Percentiles rank a stretch among this genome's conserved stretches.
Conservation (phyloP, 2,797 vertebrate genomes). For the Spatula versicolor region DNA sequence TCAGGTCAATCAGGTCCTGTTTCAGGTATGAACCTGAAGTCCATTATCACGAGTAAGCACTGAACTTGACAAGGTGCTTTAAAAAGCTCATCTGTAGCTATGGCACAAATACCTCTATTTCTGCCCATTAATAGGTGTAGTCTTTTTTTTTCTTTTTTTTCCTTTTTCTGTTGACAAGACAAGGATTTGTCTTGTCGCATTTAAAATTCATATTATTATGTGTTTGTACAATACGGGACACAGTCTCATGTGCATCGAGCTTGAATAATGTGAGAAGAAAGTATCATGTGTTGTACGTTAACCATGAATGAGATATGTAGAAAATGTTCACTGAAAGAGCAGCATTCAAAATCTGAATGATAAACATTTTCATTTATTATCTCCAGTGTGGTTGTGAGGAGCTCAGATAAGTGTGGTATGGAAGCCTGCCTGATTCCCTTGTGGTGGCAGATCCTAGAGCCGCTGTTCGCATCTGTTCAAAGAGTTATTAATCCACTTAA, state of each 20-base stretch:
- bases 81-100: not conserved
- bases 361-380: not conserved
- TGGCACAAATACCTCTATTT: not conserved
- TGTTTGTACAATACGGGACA: not conserved
- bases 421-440: not conserved
- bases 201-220: not conserved
- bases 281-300: not conserved
- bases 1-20: not conserved
- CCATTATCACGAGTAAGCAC: not conserved
- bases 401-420: not conserved
- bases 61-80: not conserved
- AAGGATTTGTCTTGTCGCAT: too few species aligned
- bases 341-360: not conserved
- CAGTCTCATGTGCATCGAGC: accelerated
- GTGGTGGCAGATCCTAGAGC: not conserved
- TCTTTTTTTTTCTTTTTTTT: too few species aligned
- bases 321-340: not conserved
- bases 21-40: not conserved
- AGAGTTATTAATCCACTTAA: not conserved
- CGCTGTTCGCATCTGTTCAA: accelerated
- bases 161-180: not conserved
- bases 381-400: not conserved
- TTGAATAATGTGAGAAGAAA: not conserved
- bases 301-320: not conserved
- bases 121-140: not conserved